phyloP scores from a whole-genome alignment of 1,140 invertebrate species.

The Apis mellifera region DNA sequence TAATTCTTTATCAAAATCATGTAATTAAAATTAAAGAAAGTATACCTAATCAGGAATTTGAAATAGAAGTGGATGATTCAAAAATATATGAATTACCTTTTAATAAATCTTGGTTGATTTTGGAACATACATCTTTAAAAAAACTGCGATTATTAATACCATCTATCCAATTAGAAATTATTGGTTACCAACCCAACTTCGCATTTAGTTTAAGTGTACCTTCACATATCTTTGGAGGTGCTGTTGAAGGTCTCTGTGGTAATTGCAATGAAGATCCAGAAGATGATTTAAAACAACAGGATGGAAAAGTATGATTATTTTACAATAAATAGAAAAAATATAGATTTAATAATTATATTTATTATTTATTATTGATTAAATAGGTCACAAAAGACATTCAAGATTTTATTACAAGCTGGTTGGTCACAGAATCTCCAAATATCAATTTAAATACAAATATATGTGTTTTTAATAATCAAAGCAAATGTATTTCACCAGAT shows the following conservation, averaged over 20 bases:
- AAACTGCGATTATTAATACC: slow-evolving; percentile 79
- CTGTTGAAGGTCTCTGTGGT: slow-evolving; percentile 90
- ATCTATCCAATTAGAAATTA: slow-evolving; percentile 76
- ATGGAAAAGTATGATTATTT: slow-evolving; percentile 74
- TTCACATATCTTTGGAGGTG: slow-evolving; percentile 87
- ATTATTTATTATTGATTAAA: neutral
- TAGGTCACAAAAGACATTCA: slow-evolving; percentile 69
- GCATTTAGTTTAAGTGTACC: slow-evolving; percentile 85
- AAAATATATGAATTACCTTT: slow-evolving; percentile 71
- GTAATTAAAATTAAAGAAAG: slow-evolving; percentile 82
- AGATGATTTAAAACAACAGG: slow-evolving; percentile 84
- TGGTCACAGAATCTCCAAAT: slow-evolving; percentile 78
- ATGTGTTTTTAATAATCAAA: slow-evolving; percentile 62
- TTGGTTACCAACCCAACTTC: slow-evolving; percentile 76
- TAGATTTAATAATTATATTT: neutral
- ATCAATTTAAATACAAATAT: slow-evolving; percentile 59
- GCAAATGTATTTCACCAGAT: slow-evolving; percentile 80
- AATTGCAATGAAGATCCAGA: slow-evolving; percentile 86
- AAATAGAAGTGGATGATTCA: slow-evolving; percentile 73
- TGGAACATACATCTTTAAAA: slow-evolving; percentile 71
- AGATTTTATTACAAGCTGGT: slow-evolving; percentile 85
- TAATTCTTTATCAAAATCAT: slow-evolving; percentile 85
- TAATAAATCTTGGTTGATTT: slow-evolving; percentile 74
- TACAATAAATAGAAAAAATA: neutral
- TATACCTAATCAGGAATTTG: slow-evolving; percentile 16